A percentile compares a stretch with the other conserved stretches of the same genome.
phyloP scores from a whole-genome alignment of 2,888 invertebrate genomes.

The Periphyllus acericola region DNA sequence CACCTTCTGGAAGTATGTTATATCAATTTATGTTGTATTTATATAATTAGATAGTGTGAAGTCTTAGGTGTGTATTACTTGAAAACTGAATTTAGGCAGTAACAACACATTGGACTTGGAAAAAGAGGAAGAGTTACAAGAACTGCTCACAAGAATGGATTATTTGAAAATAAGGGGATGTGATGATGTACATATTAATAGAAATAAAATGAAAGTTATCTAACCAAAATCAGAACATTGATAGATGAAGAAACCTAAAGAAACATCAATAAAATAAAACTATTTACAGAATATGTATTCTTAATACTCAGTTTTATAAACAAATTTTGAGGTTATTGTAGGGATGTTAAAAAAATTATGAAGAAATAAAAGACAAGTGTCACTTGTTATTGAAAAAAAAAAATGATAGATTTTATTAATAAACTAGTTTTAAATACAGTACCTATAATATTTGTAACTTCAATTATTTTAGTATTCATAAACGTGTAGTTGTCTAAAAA shows the following conservation, averaged over 20 bases:
- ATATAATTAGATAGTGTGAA: not conserved
- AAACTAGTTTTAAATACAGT: not conserved
- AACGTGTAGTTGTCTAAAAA: not conserved
- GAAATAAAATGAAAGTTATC: slow-evolving; percentile 35
- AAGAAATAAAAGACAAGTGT: not conserved
- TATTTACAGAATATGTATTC: not conserved
- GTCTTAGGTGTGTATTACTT: slow-evolving; percentile 62
- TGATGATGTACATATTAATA: slow-evolving; percentile 27
- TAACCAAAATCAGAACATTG: not conserved
- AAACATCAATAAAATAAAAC: not conserved
- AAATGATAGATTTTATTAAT: not conserved
- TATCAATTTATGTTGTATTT: not conserved
- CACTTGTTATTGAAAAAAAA: not conserved
- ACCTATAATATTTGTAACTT: not conserved
- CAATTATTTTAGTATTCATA: not conserved
- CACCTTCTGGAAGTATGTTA: slow-evolving; percentile 67
- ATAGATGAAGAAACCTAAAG: not conserved
- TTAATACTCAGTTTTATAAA: not conserved
- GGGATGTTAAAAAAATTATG: not conserved
- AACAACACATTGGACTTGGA: slow-evolving; percentile 3
- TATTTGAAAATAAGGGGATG: slow-evolving; percentile 11
- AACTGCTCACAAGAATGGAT: slow-evolving; percentile 47
- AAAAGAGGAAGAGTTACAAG: slow-evolving; percentile 43
- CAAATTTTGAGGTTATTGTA: not conserved
- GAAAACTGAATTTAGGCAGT: slow-evolving; percentile 45